Evolutionary conservation across 2,888 invertebrate genomes (phyloP), one percentile per base, ranked within the genome.

Genomic region (Dolichomitus sp.): DNA sequence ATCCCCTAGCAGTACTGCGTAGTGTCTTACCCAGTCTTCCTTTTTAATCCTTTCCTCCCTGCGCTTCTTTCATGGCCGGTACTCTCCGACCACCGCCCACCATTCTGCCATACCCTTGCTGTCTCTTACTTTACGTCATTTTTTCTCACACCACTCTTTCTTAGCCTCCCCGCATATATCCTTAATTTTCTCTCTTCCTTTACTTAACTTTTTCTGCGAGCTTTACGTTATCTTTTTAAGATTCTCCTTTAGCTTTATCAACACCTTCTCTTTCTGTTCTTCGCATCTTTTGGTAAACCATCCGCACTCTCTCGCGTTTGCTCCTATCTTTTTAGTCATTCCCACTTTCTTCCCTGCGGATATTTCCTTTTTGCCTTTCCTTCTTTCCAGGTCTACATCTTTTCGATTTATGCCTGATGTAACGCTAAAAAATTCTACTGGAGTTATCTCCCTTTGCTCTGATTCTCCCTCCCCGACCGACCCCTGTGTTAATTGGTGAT

Each of bases 61-160:
- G 9, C 19, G 27, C 1, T 3, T 12, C 17, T 68, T 68, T 17
- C 48, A 50, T 19, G 17, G 30, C n/a, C 68, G 50, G 30, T 30
- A 68, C n/a, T 9, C 61, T 40, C 17, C 40, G 4, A 68, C 33
- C 9, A 50, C 68, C 9, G 45, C 48, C 68, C 68, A 68, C 68
- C 68, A 68, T n/a, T 68, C 50, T 12, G 33, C 27, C 50, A 48
- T 33, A n/a, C 30, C 17, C 48, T 33, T 68, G 14, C 17, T 68
- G 6, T 68, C 14, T 68, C 30, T 68, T n/a, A 14, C 30, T 45
- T 52, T 19, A 1, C 42, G 11, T 23, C 50, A 23, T 57, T 42
- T 37, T 27, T 33, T 42, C 45, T 54, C 40, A 23, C n/a, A 48
- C 33, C 23, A 52, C 9, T 12, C 23, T 50, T 23, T 50, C 52